Conservation (phyloP, 2,888 invertebrate genomes). For the Lepidocyrtinus sp. region DNA sequence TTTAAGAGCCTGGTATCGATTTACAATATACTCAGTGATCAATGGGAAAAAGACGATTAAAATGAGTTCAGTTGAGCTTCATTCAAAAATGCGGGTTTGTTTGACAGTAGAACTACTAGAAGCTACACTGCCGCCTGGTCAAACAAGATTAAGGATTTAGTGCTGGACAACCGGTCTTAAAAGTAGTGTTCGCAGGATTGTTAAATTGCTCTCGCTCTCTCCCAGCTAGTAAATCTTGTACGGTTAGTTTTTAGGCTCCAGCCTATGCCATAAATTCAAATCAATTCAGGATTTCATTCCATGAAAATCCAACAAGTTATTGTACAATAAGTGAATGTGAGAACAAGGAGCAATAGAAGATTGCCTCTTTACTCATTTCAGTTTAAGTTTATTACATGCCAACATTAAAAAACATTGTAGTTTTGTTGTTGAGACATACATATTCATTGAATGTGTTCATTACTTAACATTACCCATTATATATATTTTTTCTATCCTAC, state of each 20-base stretch:
- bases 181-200: background rate
- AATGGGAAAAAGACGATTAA: no score
- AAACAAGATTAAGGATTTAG: slow-evolving; percentile 44
- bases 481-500: background rate
- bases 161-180: background rate
- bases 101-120: no score
- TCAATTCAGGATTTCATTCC: background rate
- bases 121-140: slow-evolving; percentile 47
- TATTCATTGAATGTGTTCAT: slow-evolving; percentile 48
- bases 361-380: background rate
- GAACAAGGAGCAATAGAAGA: background rate
- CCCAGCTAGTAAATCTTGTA: background rate
- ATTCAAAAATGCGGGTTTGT: background rate
- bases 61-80: background rate
- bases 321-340: background rate
- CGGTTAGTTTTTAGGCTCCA: background rate
- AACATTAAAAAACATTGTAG: background rate
- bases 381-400: background rate
- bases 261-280: background rate
- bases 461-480: slow-evolving; percentile 38
- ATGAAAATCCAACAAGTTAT: slow-evolving; percentile 44
- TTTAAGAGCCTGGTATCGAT: background rate
- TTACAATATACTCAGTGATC: background rate
- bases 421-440: slow-evolving; percentile 27
- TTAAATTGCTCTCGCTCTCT: background rate